phyloP scores from a whole-genome alignment of 2,797 vertebrate species.

The Dermochelys coriacea region DNA sequence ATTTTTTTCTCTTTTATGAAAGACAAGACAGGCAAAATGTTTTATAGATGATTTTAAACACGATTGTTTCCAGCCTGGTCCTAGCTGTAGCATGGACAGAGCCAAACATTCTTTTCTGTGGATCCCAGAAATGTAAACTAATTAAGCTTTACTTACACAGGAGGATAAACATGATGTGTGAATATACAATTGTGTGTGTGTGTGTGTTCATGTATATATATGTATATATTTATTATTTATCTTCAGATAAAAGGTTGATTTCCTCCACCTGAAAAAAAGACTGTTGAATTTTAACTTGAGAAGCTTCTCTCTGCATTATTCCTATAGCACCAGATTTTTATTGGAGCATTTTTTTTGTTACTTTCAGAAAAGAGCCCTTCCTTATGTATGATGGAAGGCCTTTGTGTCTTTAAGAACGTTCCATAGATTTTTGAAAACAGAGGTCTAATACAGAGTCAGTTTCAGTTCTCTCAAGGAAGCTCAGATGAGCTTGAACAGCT shows the following conservation, averaged over 20 bases:
- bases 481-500: neutral
- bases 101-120: neutral
- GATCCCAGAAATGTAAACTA: neutral
- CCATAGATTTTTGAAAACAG: neutral
- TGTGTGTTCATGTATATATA: neutral
- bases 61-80: neutral
- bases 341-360: neutral
- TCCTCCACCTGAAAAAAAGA: neutral
- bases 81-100: neutral
- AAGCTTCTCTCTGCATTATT: fast-evolving
- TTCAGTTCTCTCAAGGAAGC: neutral
- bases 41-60: neutral
- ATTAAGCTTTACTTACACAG: neutral
- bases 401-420: neutral
- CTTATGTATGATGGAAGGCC: neutral
- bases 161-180: neutral
- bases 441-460: neutral
- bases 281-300: neutral
- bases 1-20: neutral
- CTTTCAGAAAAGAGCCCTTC: neutral
- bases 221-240: neutral
- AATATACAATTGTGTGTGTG: neutral
- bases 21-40: neutral
- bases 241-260: neutral
- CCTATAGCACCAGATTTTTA: neutral